Conservation (phyloP, 1,140 invertebrate genomes). For the Philopotamus ludificatus region DNA sequence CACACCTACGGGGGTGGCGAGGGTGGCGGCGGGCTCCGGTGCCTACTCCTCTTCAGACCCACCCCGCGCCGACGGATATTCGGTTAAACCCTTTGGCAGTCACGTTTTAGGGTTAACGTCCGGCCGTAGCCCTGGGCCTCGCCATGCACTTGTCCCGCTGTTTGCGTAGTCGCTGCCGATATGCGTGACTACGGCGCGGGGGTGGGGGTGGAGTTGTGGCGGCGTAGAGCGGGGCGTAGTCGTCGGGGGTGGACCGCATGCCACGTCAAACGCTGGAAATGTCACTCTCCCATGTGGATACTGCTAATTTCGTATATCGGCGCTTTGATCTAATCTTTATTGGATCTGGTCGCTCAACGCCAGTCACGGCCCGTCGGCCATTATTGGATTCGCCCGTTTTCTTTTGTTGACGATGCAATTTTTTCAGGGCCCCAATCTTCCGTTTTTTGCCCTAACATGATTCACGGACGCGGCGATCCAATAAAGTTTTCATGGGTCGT, state of each 20-base stretch:
- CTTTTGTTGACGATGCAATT: too few relatives aligned
- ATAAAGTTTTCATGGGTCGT: too few relatives aligned
- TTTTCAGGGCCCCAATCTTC: too few relatives aligned
- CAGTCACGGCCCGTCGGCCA: too few relatives aligned
- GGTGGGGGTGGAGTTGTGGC: too few relatives aligned
- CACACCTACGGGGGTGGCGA: background rate
- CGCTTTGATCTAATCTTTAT: background rate
- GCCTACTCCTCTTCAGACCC: background rate
- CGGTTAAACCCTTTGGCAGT: constrained; percentile 36
- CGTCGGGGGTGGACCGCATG: too few relatives aligned
- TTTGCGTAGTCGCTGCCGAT: constrained; percentile 19
- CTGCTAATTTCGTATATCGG: background rate
- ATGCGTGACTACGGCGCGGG: constrained; percentile 12
- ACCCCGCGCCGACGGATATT: constrained; percentile 15
- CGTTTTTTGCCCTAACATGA: too few relatives aligned
- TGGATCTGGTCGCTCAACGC: too few relatives aligned
- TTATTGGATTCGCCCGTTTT: too few relatives aligned
- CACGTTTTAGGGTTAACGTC: constrained; percentile 37
- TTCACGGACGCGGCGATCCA: too few relatives aligned
- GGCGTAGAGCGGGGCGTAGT: too few relatives aligned
- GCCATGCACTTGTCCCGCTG: constrained; percentile 25
- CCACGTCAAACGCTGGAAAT: background rate
- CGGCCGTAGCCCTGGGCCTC: constrained; percentile 24
- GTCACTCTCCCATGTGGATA: background rate
- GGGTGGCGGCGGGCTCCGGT: background rate